A percentile compares a stretch with the other conserved stretches of the same genome.
phyloP scores from a whole-genome alignment of 2,797 vertebrate genomes.

The Buceros bicornis region DNA sequence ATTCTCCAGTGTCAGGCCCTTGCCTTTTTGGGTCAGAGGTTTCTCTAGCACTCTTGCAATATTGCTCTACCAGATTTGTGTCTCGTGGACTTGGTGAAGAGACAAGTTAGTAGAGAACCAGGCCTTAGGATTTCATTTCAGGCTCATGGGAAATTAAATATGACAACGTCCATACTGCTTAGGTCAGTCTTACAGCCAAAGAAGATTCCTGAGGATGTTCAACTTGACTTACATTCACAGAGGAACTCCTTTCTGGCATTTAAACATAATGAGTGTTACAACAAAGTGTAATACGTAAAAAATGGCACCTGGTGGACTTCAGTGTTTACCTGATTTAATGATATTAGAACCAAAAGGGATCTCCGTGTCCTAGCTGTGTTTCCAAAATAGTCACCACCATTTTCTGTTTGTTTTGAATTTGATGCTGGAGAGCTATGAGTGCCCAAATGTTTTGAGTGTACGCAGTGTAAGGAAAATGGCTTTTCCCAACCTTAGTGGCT shows the following conservation, averaged over 20 bases:
- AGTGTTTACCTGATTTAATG: neutral
- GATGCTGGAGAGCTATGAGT: neutral
- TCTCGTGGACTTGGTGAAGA: neutral
- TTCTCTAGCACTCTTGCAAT: neutral
- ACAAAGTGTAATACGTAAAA: neutral
- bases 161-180: neutral
- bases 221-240: neutral
- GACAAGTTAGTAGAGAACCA: neutral
- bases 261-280: neutral
- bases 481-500: neutral
- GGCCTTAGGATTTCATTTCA: neutral
- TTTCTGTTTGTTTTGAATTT: constrained; percentile 73
- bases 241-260: neutral
- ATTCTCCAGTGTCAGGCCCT: neutral
- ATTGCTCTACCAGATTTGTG: neutral
- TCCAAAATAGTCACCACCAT: constrained; percentile 65
- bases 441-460: constrained; percentile 48
- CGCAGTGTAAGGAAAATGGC: neutral
- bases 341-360: constrained; percentile 17
- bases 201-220: neutral
- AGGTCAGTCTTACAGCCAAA: neutral
- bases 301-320: neutral
- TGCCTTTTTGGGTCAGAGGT: neutral
- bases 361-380: constrained; percentile 68
- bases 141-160: neutral